Percentiles rank a stretch among this genome's conserved stretches.
Conservation (phyloP, 2,113 vertebrate genomes). For the Tursiops truncatus region DNA sequence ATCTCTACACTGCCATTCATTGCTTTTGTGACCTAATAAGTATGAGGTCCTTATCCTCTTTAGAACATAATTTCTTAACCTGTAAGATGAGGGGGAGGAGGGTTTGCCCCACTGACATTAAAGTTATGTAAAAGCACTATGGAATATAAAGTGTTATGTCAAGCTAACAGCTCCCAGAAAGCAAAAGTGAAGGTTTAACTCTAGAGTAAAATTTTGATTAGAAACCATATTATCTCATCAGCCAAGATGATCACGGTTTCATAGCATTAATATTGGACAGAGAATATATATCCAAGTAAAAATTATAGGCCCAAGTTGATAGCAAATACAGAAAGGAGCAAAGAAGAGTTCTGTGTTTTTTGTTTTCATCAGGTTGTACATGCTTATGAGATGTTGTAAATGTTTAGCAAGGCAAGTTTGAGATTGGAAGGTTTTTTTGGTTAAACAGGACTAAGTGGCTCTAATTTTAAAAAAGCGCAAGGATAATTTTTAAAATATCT, state of each 20-base stretch:
- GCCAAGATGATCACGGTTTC: neutral
- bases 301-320: neutral
- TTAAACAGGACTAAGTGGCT: neutral
- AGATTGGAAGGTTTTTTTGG: neutral
- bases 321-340: neutral
- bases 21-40: neutral
- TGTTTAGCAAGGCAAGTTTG: neutral
- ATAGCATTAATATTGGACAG: neutral
- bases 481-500: neutral
- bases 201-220: conserved; percentile 33
- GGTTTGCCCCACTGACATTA: neutral
- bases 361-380: neutral
- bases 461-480: neutral
- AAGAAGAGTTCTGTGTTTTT: neutral
- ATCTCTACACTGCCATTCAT: neutral
- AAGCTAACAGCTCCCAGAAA: neutral
- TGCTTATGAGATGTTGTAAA: neutral
- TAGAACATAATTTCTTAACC: neutral
- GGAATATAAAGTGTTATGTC: neutral
- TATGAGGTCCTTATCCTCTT: neutral
- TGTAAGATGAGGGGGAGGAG: neutral
- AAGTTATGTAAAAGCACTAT: neutral
- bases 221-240: neutral
- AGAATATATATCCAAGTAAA: neutral
- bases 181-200: neutral